phyloP scores from a whole-genome alignment of 2,888 invertebrate species.

The Nemotelus nigrinus region DNA sequence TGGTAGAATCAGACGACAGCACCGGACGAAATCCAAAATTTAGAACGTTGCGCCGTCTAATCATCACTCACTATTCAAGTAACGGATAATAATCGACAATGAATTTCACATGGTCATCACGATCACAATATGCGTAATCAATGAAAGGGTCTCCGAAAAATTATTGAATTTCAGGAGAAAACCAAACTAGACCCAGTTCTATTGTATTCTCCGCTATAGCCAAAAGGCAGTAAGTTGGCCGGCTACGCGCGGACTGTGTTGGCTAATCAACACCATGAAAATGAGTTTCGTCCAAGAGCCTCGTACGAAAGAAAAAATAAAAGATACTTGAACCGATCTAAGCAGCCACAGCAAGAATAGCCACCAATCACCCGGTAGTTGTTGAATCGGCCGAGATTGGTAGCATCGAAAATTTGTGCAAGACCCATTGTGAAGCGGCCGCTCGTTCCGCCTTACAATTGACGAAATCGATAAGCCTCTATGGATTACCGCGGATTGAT shows the following conservation, averaged over 20 bases:
- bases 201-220: too few species aligned
- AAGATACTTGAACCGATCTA: too few species aligned
- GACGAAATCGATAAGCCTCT: background rate
- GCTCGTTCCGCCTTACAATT: background rate
- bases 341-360: background rate
- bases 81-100: conserved; percentile 24
- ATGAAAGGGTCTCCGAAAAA: conserved; percentile 36
- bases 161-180: background rate
- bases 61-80: conserved; percentile 25
- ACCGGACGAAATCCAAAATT: too few species aligned
- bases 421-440: background rate
- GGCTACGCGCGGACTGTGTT: too few species aligned
- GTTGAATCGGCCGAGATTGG: background rate
- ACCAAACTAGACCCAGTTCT: background rate
- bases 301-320: too few species aligned
- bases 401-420: conserved; percentile 1
- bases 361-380: background rate
- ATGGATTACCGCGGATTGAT: conserved; percentile 1
- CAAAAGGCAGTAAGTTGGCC: too few species aligned
- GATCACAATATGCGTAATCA: conserved; percentile 31
- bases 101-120: conserved; percentile 19
- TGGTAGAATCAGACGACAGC: too few species aligned
- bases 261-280: too few species aligned
- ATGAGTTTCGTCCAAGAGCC: too few species aligned
- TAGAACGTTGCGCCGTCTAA: background rate